Percentiles rank a stretch among this genome's conserved stretches.
phyloP scores from a whole-genome alignment of 2,113 vertebrate genomes.

The Pomatorhinus ruficollis region DNA sequence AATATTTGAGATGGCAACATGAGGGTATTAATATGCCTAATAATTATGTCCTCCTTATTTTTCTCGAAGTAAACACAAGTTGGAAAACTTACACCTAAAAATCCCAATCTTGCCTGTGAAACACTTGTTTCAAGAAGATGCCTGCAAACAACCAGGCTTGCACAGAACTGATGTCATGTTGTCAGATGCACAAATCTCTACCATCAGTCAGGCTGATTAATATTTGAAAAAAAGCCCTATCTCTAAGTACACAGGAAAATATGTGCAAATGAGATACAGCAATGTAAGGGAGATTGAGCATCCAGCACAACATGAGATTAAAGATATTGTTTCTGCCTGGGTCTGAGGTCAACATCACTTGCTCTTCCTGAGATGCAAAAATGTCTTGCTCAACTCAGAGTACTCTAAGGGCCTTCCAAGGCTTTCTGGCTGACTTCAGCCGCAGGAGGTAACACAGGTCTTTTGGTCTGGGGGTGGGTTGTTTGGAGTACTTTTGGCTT shows the following conservation, averaged over 20 bases:
- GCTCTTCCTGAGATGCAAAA: neutral
- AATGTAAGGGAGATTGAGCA: conserved; percentile 61
- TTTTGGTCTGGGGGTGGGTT: neutral
- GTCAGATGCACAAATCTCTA: conserved; percentile 54
- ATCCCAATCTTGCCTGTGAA: neutral
- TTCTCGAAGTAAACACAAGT: neutral
- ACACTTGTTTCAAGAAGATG: neutral
- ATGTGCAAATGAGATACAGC: conserved; percentile 72
- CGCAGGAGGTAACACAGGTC: neutral
- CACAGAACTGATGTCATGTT: conserved; percentile 4
- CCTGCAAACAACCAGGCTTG: neutral
- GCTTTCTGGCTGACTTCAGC: neutral
- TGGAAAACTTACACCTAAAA: neutral
- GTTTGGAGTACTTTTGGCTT: neutral
- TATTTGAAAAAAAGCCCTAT: conserved; percentile 69
- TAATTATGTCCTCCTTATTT: neutral
- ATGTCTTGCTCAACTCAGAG: neutral
- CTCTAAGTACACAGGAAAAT: conserved; percentile 52
- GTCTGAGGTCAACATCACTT: neutral
- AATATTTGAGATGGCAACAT: conserved; percentile 11
- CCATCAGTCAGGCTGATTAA: conserved; percentile 73
- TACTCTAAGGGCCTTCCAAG: neutral
- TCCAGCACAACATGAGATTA: conserved; percentile 58
- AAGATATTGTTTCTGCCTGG: conserved; percentile 39
- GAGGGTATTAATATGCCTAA: neutral